phyloP scores from a whole-genome alignment of 2,113 vertebrate species.

The Chloropsis cyanopogon region DNA sequence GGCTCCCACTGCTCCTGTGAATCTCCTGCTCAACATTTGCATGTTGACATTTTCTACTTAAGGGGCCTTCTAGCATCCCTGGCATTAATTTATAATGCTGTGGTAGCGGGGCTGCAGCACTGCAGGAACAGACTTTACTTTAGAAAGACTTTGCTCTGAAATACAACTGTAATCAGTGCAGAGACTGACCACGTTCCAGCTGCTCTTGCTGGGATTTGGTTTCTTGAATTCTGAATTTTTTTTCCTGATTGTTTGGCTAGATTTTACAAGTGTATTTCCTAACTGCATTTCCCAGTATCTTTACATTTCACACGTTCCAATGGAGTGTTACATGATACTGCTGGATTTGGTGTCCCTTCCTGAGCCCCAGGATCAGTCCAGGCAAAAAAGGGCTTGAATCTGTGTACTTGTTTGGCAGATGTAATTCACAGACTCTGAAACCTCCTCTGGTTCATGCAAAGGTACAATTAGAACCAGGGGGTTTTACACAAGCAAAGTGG shows the following conservation, averaged over 20 bases:
- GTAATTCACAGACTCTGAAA: neutral
- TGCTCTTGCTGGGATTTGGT: neutral
- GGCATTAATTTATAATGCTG: neutral
- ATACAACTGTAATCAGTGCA: neutral
- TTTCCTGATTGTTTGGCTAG: neutral
- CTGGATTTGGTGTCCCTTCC: neutral
- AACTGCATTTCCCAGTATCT: neutral
- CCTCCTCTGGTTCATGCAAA: neutral
- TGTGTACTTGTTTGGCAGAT: neutral
- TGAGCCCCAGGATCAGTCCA: neutral
- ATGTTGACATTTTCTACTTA: slow-evolving; percentile 6
- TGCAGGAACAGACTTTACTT: neutral
- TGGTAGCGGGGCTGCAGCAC: neutral
- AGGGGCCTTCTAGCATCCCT: neutral
- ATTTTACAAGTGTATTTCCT: neutral
- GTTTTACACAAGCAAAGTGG: neutral
- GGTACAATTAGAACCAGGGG: neutral
- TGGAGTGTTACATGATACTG: neutral
- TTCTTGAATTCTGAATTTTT: neutral
- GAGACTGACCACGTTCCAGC: neutral
- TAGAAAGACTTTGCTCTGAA: neutral
- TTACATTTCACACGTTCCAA: neutral
- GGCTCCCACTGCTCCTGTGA: neutral
- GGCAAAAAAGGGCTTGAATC: neutral
- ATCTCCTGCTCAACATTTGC: neutral